These are phyloP conservation scores for Pterocles gutturalis DNA, from an alignment of 2,113 vertebrate species.

Conservation along the genomic window DNA sequence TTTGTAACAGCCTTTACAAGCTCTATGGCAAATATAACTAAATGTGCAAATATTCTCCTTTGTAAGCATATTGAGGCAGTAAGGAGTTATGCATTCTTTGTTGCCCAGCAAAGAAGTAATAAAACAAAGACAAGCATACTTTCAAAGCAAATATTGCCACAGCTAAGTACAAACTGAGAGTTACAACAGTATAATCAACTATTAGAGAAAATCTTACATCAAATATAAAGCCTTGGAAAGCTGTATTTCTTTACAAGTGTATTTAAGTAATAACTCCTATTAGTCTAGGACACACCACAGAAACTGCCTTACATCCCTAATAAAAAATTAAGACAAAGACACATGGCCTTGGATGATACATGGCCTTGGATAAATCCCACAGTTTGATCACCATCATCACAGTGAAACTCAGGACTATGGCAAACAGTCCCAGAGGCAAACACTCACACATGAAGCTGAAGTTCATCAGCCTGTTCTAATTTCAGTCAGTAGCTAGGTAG, in stretches of 20 bases:
- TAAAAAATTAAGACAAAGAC: neutral
- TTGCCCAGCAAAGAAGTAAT: neutral
- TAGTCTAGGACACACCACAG: neutral
- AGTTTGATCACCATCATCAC: neutral
- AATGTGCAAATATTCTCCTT: neutral
- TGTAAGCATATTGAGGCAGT: neutral
- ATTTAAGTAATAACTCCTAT: neutral
- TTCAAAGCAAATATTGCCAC: conserved; percentile 12
- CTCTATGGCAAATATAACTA: neutral
- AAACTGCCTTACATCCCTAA: neutral
- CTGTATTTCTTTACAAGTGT: neutral
- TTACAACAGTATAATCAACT: neutral
- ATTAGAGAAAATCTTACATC: neutral
- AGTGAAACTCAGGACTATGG: neutral
- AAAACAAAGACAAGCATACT: neutral
- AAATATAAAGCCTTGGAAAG: neutral
- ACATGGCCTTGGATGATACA: neutral
- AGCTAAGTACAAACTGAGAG: neutral
- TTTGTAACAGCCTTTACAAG: neutral
- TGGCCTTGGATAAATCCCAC: neutral
- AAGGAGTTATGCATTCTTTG: conserved; percentile 8
- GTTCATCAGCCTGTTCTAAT: neutral
- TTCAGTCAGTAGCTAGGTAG: neutral
- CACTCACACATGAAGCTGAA: neutral
- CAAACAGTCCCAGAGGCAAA: neutral